A percentile compares a stretch with the other conserved stretches of the same genome.
These are phyloP conservation scores for Megaceryle maxima DNA, from an alignment of 2,113 vertebrate genomes.

Conservation along the genomic window DNA sequence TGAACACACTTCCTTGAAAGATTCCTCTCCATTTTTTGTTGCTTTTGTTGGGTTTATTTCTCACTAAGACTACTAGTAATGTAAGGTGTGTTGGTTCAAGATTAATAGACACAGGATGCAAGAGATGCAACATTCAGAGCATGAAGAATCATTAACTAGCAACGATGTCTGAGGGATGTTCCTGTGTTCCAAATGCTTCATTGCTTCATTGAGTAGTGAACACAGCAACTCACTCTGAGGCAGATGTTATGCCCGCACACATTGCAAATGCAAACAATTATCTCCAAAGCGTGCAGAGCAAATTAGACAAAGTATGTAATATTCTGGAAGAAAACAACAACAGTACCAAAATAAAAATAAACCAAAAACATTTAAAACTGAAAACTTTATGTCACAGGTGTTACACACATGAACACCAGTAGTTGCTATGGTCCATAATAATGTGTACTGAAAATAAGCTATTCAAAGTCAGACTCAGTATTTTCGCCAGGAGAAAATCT, in stretches of 20 bases:
- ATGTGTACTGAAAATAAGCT: background rate
- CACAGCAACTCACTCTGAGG: constrained; percentile 57
- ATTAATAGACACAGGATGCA: constrained; percentile 63
- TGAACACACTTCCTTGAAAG: background rate
- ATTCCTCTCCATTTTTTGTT: background rate
- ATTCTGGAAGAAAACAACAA: background rate
- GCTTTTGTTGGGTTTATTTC: background rate
- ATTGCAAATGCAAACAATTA: constrained; percentile 61
- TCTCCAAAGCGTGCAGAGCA: constrained; percentile 4
- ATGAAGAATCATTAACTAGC: constrained; percentile 73
- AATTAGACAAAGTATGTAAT: background rate
- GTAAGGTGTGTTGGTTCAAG: constrained; percentile 57
- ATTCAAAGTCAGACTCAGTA: background rate
- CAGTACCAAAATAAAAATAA: background rate
- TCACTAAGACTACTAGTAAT: background rate
- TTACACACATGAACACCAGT: background rate
- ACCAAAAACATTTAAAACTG: background rate
- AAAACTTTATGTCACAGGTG: background rate
- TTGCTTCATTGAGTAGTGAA: constrained; percentile 71
- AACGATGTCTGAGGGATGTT: constrained; percentile 49
- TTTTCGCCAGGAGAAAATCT: background rate
- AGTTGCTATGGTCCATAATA: background rate
- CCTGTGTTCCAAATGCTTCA: constrained; percentile 58
- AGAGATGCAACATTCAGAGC: constrained; percentile 63
- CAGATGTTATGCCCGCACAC: constrained; percentile 33